phyloP scores from a whole-genome alignment of 2,113 vertebrate species.

The Emydocephalus ijimae region DNA sequence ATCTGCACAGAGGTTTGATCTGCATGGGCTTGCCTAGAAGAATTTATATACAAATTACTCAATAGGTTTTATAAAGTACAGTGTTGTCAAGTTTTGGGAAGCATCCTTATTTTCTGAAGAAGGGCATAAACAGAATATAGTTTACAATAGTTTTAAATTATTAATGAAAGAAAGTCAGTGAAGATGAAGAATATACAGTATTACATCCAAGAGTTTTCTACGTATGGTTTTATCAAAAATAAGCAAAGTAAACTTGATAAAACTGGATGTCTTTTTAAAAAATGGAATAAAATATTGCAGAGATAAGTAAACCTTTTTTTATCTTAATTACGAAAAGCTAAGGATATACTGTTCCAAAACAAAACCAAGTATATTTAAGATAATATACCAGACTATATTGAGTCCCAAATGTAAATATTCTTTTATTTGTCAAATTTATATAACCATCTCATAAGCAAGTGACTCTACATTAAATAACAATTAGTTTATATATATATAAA shows the following conservation, averaged over 20 bases:
- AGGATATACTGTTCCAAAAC: background rate
- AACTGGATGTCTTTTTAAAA: background rate
- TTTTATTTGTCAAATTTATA: background rate
- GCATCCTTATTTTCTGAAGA: slow-evolving; percentile 8
- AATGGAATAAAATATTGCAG: background rate
- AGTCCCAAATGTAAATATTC: background rate
- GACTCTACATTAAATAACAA: no score
- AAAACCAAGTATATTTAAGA: background rate
- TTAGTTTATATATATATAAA: no score
- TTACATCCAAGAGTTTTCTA: background rate
- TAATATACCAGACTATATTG: background rate
- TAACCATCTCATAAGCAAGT: background rate
- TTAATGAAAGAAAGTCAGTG: background rate
- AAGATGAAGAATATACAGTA: background rate
- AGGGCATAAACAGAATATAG: slow-evolving; percentile 4
- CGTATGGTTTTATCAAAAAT: background rate
- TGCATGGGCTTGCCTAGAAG: background rate
- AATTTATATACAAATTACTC: slow-evolving; percentile 31
- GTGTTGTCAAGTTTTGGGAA: slow-evolving; percentile 31
- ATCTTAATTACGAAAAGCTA: background rate
- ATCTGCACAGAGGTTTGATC: background rate
- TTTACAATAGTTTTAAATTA: slow-evolving; percentile 23
- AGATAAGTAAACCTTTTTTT: background rate
- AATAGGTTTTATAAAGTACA: slow-evolving; percentile 13
- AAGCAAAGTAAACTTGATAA: background rate